phyloP scores from a whole-genome alignment of 2,113 vertebrate genomes.

The Speoplatyrhinus poulsoni region DNA sequence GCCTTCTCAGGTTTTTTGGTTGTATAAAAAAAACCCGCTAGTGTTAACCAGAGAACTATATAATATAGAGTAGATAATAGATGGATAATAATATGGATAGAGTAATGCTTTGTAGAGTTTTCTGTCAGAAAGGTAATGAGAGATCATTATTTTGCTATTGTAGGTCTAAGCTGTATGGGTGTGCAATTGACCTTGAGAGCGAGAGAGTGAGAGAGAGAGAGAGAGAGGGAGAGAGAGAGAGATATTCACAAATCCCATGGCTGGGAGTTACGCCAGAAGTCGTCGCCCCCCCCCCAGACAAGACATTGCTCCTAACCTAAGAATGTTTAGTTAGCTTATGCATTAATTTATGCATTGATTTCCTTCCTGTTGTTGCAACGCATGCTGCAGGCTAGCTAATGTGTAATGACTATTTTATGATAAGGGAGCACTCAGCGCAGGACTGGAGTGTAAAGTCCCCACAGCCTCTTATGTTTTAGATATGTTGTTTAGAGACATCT shows the following conservation, averaged over 20 bases:
- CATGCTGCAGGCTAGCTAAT: slow-evolving; percentile 16
- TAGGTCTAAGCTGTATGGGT: no score
- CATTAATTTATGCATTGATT: slow-evolving; percentile 46
- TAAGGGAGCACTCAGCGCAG: no score
- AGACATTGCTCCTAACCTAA: no score
- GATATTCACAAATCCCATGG: slow-evolving; percentile 56
- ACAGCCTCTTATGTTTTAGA: no score
- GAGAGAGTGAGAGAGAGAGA: slow-evolving; percentile 26
- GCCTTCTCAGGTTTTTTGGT: slow-evolving; percentile 41
- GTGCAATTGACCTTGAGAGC: not conserved
- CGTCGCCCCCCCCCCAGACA: no score
- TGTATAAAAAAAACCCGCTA: not conserved
- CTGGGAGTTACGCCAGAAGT: slow-evolving; percentile 57
- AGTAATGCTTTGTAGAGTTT: not conserved
- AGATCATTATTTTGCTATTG: not conserved
- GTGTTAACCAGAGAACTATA: no score
- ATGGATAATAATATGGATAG: not conserved
- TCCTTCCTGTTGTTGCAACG: slow-evolving; percentile 28
- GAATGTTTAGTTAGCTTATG: slow-evolving; percentile 1
- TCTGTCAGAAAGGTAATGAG: not conserved
- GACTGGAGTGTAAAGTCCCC: no score
- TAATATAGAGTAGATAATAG: no score
- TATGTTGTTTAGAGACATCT: no score
- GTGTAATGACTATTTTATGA: slow-evolving; percentile 6
- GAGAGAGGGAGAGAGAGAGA: slow-evolving; percentile 43